Evolutionary conservation across 2,888 invertebrate species (phyloP).

Genomic region (Strigamia crassipes): DNA sequence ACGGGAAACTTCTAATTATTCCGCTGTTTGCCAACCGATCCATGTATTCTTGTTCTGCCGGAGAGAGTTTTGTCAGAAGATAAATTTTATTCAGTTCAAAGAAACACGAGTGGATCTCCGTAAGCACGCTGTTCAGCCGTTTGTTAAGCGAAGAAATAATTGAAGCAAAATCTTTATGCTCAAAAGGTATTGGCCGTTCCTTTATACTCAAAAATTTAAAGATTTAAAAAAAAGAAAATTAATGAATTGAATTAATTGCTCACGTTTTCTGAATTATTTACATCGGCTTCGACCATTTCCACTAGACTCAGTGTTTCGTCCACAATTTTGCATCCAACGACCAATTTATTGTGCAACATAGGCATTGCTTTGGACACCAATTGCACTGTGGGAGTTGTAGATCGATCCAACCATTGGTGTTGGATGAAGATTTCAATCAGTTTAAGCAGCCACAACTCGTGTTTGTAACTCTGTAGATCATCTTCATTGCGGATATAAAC

Average conservation of each 20-base stretch:
- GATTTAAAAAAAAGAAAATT: too few relatives aligned
- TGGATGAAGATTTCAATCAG: neutral
- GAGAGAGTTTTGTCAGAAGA: neutral
- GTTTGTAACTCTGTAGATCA: neutral
- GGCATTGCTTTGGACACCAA: neutral
- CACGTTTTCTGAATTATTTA: neutral
- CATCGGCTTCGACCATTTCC: neutral
- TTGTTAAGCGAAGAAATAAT: neutral
- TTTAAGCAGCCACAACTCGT: neutral
- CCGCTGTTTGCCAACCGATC: neutral
- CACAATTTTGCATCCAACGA: neutral
- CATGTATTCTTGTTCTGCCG: neutral
- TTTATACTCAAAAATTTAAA: neutral
- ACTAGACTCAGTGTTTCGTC: neutral
- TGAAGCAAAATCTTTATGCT: neutral
- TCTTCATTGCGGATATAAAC: neutral
- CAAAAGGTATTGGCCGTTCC: neutral
- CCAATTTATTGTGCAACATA: neutral
- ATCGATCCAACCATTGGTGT: constrained; percentile 4
- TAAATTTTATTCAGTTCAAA: neutral
- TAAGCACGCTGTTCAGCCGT: neutral
- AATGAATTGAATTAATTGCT: neutral
- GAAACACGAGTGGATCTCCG: neutral
- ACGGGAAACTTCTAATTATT: neutral
- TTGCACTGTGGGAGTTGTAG: neutral